These are phyloP conservation scores for Sebastes trivittatus DNA, from an alignment of 2,797 vertebrate species.

Conservation along the genomic window DNA sequence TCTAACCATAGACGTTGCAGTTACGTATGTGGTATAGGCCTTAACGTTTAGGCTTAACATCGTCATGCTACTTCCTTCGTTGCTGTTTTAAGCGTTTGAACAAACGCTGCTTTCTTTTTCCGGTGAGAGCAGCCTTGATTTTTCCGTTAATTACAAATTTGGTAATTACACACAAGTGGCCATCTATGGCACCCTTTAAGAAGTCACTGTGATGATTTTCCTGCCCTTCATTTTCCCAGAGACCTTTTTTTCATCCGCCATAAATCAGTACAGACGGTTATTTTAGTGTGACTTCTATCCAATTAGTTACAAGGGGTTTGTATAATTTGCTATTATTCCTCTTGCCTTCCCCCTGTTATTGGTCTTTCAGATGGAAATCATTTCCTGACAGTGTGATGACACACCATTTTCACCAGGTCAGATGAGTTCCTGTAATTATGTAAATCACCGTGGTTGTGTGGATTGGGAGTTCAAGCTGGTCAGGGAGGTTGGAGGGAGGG, in stretches of 20 bases:
- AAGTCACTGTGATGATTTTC: background rate
- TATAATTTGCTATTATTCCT: slow-evolving; percentile 43
- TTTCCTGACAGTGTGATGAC: slow-evolving; percentile 50
- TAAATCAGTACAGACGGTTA: slow-evolving; percentile 6
- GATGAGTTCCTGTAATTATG: slow-evolving; percentile 68
- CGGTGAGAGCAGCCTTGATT: background rate
- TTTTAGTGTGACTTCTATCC: slow-evolving; percentile 24
- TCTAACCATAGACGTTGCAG: no score
- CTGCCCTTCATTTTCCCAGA: background rate
- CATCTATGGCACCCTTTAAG: background rate
- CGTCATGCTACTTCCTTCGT: background rate
- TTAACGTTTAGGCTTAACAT: background rate
- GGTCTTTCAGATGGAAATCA: slow-evolving; percentile 50
- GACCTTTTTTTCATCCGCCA: background rate
- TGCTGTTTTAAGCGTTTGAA: background rate
- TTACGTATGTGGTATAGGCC: no score
- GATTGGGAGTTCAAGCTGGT: slow-evolving; percentile 32
- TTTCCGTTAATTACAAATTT: background rate
- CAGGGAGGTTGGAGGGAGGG: slow-evolving; percentile 30
- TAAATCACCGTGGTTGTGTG: slow-evolving; percentile 42
- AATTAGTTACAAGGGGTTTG: slow-evolving; percentile 36
- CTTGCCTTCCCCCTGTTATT: slow-evolving; percentile 11
- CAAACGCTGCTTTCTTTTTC: no score
- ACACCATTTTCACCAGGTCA: slow-evolving; percentile 57
- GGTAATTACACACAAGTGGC: background rate